Evolutionary conservation across 2,888 invertebrate genomes (phyloP).

Genomic region (Parnassius orleans): DNA sequence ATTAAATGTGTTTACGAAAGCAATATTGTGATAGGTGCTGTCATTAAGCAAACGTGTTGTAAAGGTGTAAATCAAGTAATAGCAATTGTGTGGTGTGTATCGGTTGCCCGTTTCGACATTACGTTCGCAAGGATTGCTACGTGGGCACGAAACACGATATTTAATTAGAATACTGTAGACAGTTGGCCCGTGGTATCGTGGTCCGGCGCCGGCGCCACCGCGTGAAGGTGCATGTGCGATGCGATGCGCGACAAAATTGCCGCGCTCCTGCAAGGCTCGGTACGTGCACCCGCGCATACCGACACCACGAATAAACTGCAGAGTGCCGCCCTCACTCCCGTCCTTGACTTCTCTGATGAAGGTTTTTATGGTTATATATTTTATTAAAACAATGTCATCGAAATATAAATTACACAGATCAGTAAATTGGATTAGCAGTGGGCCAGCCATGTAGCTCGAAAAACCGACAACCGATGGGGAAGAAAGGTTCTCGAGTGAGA

Average conservation of each 20-base stretch:
- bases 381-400: too few relatives aligned
- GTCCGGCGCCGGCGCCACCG: slow-evolving; percentile 55
- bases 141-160: slow-evolving; percentile 40
- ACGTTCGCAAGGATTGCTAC: slow-evolving; percentile 35
- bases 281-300: slow-evolving; percentile 52
- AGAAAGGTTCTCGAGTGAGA: too few relatives aligned
- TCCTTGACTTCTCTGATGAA: slow-evolving; percentile 64
- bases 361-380: slow-evolving; percentile 40
- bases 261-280: slow-evolving; percentile 62
- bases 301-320: slow-evolving; percentile 60
- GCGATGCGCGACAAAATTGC: slow-evolving; percentile 75
- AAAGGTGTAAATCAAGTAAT: slow-evolving; percentile 30
- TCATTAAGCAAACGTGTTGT: slow-evolving; percentile 28
- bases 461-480: too few relatives aligned
- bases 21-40: slow-evolving; percentile 18
- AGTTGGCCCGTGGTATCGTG: slow-evolving; percentile 32
- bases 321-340: slow-evolving; percentile 57
- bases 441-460: too few relatives aligned
- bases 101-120: slow-evolving; percentile 41
- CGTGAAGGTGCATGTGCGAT: slow-evolving; percentile 59
- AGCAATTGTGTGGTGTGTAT: slow-evolving; percentile 10
- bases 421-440: too few relatives aligned
- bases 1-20: slow-evolving; percentile 17
- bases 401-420: too few relatives aligned
- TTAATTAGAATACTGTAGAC: slow-evolving; percentile 43